Conservation (phyloP, 2,797 vertebrate genomes). For the Poecilia wingei region DNA sequence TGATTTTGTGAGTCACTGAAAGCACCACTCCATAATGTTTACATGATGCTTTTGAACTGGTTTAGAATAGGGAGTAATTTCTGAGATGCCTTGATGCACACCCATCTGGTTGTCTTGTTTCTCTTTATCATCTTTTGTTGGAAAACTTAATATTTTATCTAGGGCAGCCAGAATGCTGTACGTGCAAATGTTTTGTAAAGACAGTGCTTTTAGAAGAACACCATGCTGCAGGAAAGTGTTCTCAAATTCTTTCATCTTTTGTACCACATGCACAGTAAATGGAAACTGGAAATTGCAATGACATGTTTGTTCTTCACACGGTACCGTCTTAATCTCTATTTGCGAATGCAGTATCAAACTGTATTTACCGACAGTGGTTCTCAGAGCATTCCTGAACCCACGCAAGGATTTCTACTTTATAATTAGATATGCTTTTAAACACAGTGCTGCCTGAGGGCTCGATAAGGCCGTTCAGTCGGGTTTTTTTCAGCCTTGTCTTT, state of each 20-base stretch:
- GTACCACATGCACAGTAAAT: not conserved
- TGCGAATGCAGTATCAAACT: not conserved
- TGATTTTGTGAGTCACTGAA: not conserved
- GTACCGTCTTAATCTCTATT: not conserved
- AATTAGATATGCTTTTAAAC: constrained; percentile 4
- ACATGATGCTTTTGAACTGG: not conserved
- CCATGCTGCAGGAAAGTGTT: not conserved
- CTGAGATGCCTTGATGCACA: not conserved
- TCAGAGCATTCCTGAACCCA: not conserved
- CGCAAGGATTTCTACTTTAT: constrained; percentile 5
- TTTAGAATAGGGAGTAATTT: not conserved
- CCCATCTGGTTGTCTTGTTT: not conserved
- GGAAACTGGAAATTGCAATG: not conserved
- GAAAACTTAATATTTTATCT: not conserved
- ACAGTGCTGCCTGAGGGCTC: not conserved
- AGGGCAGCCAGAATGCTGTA: not conserved
- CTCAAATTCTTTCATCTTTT: not conserved
- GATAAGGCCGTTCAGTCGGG: not conserved
- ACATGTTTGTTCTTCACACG: not conserved
- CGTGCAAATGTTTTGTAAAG: not conserved
- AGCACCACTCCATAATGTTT: not conserved
- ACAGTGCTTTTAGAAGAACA: not conserved
- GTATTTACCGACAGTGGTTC: constrained; percentile 1
- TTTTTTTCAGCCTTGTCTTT: not conserved
- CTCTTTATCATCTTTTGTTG: not conserved